Conservation (phyloP, 2,888 invertebrate species). For the Stenolophus ochropezus region DNA sequence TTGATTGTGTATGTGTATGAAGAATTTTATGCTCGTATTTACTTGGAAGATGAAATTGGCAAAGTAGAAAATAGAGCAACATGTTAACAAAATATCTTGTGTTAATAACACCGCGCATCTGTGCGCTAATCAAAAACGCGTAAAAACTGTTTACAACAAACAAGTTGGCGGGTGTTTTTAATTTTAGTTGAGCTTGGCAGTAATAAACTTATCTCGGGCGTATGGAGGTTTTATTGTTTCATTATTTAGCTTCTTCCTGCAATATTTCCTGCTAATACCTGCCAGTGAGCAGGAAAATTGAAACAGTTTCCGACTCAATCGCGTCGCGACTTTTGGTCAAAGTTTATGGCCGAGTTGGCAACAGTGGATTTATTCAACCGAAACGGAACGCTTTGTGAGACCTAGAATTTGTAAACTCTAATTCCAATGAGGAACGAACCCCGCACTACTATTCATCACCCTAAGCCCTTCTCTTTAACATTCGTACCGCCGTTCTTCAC, state of each 20-base stretch:
- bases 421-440: neutral
- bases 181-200: conserved; percentile 4
- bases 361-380: conserved; percentile 16
- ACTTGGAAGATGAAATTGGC: neutral
- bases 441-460: neutral
- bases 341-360: conserved; percentile 37
- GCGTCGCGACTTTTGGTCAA: conserved; percentile 36
- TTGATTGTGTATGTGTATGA: neutral
- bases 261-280: conserved; percentile 27
- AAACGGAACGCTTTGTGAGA: conserved; percentile 26
- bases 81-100: conserved; percentile 21
- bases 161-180: conserved; percentile 3
- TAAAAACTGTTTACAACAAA: conserved; percentile 35
- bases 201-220: conserved; percentile 15
- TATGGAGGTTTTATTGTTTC: conserved; percentile 11
- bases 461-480: neutral
- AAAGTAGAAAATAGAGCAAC: conserved; percentile 1
- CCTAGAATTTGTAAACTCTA: conserved; percentile 31
- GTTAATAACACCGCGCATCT: conserved; percentile 22
- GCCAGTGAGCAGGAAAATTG: conserved; percentile 42
- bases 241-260: conserved; percentile 24
- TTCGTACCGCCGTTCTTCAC: neutral
- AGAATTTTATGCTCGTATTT: neutral
- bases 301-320: conserved; percentile 24
- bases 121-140: conserved; percentile 8